These are phyloP conservation scores for Drosophila carrolli DNA, from an alignment of 1,140 invertebrate genomes.

Conservation along the genomic window DNA sequence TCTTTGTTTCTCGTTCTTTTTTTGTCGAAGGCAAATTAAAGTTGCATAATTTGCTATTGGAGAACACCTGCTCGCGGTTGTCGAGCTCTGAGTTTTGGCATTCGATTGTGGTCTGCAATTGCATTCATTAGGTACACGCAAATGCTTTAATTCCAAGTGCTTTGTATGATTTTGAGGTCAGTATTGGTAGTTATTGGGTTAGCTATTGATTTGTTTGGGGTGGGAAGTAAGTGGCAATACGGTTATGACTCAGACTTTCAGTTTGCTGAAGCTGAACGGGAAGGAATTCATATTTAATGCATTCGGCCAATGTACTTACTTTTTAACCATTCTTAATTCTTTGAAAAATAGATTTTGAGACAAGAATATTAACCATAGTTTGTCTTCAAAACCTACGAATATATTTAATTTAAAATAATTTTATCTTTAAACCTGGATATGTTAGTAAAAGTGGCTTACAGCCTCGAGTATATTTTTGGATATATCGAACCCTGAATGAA, in stretches of 20 bases:
- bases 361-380: too few species aligned
- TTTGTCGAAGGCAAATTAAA: conserved; percentile 55
- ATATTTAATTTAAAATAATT: not conserved
- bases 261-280: conserved; percentile 18
- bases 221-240: not conserved
- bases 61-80: conserved; percentile 53
- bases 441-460: not conserved
- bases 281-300: conserved; percentile 1
- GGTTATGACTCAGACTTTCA: conserved; percentile 9
- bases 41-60: conserved; percentile 63
- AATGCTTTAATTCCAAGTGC: conserved; percentile 49
- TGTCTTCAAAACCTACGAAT: too few species aligned
- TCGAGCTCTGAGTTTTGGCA: conserved; percentile 38
- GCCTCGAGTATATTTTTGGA: not conserved
- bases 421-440: not conserved
- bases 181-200: conserved; percentile 30
- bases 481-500: conserved; percentile 8
- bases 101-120: conserved; percentile 55
- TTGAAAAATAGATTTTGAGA: too few species aligned
- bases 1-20: conserved; percentile 30
- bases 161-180: conserved; percentile 54
- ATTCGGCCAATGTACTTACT: not conserved
- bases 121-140: conserved; percentile 71
- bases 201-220: conserved; percentile 6
- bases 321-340: not conserved